Evolutionary conservation across 2,113 vertebrate genomes (phyloP), one percentile per base, ranked within the genome.

Genomic region (Turnix velox): DNA sequence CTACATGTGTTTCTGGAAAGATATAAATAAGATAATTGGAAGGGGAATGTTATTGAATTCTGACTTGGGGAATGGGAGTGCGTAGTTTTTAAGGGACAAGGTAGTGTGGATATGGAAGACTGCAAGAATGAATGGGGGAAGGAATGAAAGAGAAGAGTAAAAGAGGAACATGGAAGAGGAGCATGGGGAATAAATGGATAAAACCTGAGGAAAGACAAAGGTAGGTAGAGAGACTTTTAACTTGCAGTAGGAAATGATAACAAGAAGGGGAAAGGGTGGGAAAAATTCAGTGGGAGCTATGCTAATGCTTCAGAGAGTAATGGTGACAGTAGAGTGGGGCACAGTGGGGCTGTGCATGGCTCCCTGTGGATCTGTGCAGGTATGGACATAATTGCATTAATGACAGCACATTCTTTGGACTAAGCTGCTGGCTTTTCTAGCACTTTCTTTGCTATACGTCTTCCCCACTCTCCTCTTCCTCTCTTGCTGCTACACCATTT

Each of bases 121-220:
- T 49, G 33, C 51, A 65, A 65, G 68, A 61, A n/a, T 28, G 49
- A 69, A 19, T 2, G 12, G 31, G 58, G n/a, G 9, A 83, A 65
- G 52, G 52, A 77, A 23, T 33, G 49, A 28, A 69, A 43, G 24
- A 51, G 39, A 19, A 79, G 22, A 76, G 22, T 28, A 27, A 48
- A 54, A 30, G n/a, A 61, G 25, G n/a, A n/a, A n/a, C n/a, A 10
- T 7, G 1, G 42, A 57, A 39, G 11, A 78, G 39, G 61, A 87
- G 65, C 31, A 8, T 10, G 13, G 4, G 42, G 51, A 61, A 28
- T 33, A 33, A 72, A 90, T 48, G 48, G 15, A 1, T 68, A 20
- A 72, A 8, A 48, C 51, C 6, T 9, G 6, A 43, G 39, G 54
- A 51, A 75, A 48, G 58, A 54, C 0, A 0, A 49, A 33, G 40